phyloP scores from a whole-genome alignment of 2,797 vertebrate genomes.

The Squalus acanthias region DNA sequence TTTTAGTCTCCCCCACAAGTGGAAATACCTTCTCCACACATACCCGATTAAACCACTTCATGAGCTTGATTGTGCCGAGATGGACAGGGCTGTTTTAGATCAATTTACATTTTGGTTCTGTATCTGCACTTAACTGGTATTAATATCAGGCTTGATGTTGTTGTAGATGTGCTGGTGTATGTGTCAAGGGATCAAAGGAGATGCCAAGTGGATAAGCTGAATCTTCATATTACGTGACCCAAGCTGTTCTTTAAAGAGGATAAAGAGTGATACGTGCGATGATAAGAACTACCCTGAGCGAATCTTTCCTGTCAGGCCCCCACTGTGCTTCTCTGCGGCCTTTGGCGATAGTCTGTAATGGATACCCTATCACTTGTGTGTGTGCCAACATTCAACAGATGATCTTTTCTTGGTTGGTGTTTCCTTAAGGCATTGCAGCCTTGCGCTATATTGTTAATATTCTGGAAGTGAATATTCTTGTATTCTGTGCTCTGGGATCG shows the following conservation, averaged over 20 bases:
- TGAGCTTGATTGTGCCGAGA: background rate
- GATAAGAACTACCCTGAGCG: background rate
- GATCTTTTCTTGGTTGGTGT: background rate
- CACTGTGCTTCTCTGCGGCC: background rate
- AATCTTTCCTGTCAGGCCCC: background rate
- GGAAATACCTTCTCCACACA: background rate
- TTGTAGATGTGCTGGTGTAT: background rate
- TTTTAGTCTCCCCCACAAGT: background rate
- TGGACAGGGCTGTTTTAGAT: background rate
- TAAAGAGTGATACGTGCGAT: background rate
- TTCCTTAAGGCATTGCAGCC: background rate
- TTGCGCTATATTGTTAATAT: background rate
- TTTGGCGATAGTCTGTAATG: background rate
- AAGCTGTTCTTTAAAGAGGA: background rate
- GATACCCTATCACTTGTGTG: background rate
- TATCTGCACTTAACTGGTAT: background rate
- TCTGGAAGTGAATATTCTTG: background rate
- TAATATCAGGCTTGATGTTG: background rate
- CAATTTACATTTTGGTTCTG: background rate
- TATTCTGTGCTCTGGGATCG: background rate
- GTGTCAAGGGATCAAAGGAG: background rate
- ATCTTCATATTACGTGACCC: background rate
- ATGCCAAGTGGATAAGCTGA: background rate
- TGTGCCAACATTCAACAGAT: background rate
- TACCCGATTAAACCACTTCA: background rate